phyloP scores from a whole-genome alignment of 2,888 invertebrate species.

The Catocala sponsa region DNA sequence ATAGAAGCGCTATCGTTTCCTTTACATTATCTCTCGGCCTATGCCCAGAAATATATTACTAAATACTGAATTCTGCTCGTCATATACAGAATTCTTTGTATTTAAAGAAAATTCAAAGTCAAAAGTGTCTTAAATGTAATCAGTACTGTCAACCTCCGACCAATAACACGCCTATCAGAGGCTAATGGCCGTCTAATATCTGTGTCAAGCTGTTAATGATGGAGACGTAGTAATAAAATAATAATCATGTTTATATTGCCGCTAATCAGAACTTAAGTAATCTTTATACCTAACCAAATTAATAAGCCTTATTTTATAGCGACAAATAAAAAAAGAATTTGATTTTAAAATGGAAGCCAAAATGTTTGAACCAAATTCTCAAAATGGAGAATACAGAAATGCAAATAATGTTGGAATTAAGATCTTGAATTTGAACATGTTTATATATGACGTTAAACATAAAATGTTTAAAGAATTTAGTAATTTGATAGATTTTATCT shows the following conservation, averaged over 20 bases:
- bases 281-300: conserved; percentile 29
- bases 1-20: too few species aligned
- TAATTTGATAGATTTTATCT: conserved; percentile 39
- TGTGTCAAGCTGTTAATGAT: neutral
- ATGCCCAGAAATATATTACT: too few species aligned
- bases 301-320: conserved; percentile 39
- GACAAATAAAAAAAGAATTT: conserved; percentile 40
- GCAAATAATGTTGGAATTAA: conserved; percentile 43
- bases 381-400: conserved; percentile 44
- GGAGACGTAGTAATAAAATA: neutral
- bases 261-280: conserved; percentile 30
- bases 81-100: too few species aligned
- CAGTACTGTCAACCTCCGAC: too few species aligned
- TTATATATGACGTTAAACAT: conserved; percentile 31
- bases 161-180: too few species aligned
- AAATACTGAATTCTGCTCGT: too few species aligned
- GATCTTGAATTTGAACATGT: conserved; percentile 38
- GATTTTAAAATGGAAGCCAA: conserved; percentile 29
- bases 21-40: too few species aligned
- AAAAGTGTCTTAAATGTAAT: too few species aligned
- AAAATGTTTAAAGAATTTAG: conserved; percentile 41
- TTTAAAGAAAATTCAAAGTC: too few species aligned
- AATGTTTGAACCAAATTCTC: conserved; percentile 33
- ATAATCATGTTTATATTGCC: neutral
- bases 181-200: neutral